Evolutionary conservation across 1,140 invertebrate species (phyloP), one percentile per base, ranked within the genome.

Genomic region (Diuraphis noxia): DNA sequence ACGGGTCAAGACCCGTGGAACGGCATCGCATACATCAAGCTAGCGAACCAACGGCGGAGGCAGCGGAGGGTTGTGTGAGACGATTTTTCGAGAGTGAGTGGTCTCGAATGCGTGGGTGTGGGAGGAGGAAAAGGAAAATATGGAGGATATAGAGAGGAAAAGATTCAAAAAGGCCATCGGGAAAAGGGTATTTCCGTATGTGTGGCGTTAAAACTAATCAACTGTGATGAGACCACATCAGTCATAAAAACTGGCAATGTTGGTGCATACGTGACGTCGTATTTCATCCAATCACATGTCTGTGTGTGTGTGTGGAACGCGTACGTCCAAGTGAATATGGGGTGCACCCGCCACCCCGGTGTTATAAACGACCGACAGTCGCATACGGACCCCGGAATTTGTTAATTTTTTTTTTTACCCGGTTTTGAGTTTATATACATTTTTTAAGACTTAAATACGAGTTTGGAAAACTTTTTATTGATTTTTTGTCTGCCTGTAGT

Each of bases 181-280:
- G 38, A 41, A 34, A 89, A 41, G 88, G 56, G 88, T 72, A 89
- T 89, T 89, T 81, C 43, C 88, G 72, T 89, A 89, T 89, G 36
- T 89, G 34, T 81, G 88, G 88, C 88, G 88, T 81, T 81, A 81
- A 82, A 91, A 91, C 89, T 91, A 81, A 91, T 91, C 89, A 91
- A 63, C 72, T 77, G 89, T 40, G 89, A 91, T 52, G 89, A 91
- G 89, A 91, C 89, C 77, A 34, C 89, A 81, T 91, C 89, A 43
- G 72, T 91, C 89, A 91, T 91, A 91, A 49, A 90, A 90, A 81
- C 88, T 25, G 88, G 72, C 63, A 79, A 81, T 77, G 40, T 79
- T 34, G 23, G 72, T 19, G 72, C 41, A 19, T 46, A 89, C 77
- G 89, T 82, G 89, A 82, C 43, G 43, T 82, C 89, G 43, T 91